Evolutionary conservation across 2,888 invertebrate genomes (phyloP).

Genomic region (Euzophera pinguis): DNA sequence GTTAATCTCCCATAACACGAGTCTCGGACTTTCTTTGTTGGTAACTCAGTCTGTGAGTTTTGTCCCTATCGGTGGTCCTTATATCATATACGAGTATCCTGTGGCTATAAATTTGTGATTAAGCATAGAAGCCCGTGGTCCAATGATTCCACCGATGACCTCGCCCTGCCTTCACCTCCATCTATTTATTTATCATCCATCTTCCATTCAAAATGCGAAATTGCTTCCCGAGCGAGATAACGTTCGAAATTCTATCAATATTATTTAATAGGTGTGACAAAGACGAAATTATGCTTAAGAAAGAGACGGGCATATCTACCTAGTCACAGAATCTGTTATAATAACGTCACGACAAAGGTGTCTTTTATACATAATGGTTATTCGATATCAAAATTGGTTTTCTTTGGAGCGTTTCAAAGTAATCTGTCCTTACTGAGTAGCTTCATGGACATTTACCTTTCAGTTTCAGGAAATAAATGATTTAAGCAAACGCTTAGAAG

Average conservation of each 20-base stretch:
- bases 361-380: constrained; percentile 28
- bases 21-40: too few species aligned
- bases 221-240: neutral
- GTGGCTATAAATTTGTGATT: too few species aligned
- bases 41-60: too few species aligned
- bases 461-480: constrained; percentile 1
- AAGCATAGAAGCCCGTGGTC: too few species aligned
- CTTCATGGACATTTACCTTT: neutral
- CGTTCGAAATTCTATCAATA: constrained; percentile 1
- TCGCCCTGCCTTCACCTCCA: too few species aligned
- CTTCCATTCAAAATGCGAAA: too few species aligned
- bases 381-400: constrained; percentile 32
- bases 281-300: neutral
- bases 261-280: neutral
- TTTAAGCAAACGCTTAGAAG: neutral
- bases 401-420: constrained; percentile 16
- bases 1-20: too few species aligned
- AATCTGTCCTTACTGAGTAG: constrained; percentile 8
- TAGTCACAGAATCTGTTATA: constrained; percentile 9
- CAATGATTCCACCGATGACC: too few species aligned
- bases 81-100: too few species aligned
- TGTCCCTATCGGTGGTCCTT: too few species aligned
- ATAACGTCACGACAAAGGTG: constrained; percentile 24
- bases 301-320: neutral
- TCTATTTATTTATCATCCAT: too few species aligned